Evolutionary conservation across 2,797 vertebrate species (phyloP), one percentile per base, ranked within the genome.

Genomic region (Artibeus jamaicensis): DNA sequence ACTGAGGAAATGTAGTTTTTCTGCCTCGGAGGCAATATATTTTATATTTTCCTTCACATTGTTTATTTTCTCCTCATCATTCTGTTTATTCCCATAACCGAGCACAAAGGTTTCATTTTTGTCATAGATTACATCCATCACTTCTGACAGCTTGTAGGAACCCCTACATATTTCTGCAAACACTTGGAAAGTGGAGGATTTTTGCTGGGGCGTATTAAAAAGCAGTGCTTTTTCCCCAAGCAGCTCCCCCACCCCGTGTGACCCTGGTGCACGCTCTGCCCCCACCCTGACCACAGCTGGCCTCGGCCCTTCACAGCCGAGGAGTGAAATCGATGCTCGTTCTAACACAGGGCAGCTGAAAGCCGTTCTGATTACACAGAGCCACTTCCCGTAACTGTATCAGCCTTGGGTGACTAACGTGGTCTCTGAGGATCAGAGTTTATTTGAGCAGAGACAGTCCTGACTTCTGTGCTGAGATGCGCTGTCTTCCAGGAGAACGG

Each of bases 281-380:
- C 95, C 96, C 94, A 97, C 86, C 97, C 96, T 98, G 98, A 97
- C 98, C 98, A 98, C 98, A 99, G 98, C 98, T 98, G 98, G 98
- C 97, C 98, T 98, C 98, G 97, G 97, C 98, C 98, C 98, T 98
- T 98, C 98, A 97, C 98, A 98, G 98, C 98, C 98, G 97, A 98
- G 98, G 98, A 98, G 98, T 98, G 98, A 98, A 98, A 98, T 98
- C 98, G 98, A 98, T 98, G 95, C 98, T 97, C 94, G 98, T 94
- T 97, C 97, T 99, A 98, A 98, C 98, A 98, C 98, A 98, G 98
- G 97, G 98, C 98, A 98, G 98, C 99, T 99, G 98, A 99, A 99
- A 99, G 98, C 98, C 97, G 97, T 98, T 97, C 98, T 98, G 98
- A 98, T 98, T 98, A 96, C 97, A 98, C 98, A 98, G 97, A 99